Base-by-base conservation (phyloP, 2,113 vertebrate species). In the Epinephelus cyanopodus region DNA sequence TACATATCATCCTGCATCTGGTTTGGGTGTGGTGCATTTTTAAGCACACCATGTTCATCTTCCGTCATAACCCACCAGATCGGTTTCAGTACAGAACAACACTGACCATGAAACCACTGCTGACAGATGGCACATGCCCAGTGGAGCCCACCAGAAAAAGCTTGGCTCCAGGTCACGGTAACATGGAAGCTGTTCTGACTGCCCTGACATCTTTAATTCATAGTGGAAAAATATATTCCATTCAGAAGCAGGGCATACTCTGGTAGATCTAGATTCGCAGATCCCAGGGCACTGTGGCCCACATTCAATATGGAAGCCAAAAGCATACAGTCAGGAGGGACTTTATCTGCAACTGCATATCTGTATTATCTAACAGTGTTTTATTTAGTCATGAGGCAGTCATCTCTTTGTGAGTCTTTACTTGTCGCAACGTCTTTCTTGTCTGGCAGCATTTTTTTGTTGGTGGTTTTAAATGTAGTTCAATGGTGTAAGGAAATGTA, bases 181-280 rank as follows among this genome's bases (percentile, higher is more conserved):
- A 80, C 77, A 39, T 69, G 58, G 52, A 77, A 53, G 45, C 72
- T 39, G 54, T 70, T 78, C 84, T 52, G 14, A 60, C 75, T 0
- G 68, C 60, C 52, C 39, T 21, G 48, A 70, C 63, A 90, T 91
- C 62, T 90, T 91, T 92, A 90, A 92, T 91, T 92, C 87, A 90
- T 86, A 47, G 68, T 23, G 81, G 89, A 85, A 85, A 89, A 80
- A 77, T 21, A 69, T 39, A 61, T 70, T 66, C 11, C 47, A 67
- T 80, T 69, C 19, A 66, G 53, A 75, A 77, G 66, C 81, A 73
- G 66, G 54, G 7, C 27, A 21, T 21, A 61, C 57, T 75, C 52
- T 61, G 68, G 42, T 57, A 73, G 58, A 69, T 74, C 58, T 74
- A 76, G 68, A 89, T 74, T 66, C 64, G 62, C 8, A 52, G 66